These are phyloP conservation scores for Strigops habroptila DNA, from an alignment of 2,113 vertebrate genomes.

Conservation along the genomic window DNA sequence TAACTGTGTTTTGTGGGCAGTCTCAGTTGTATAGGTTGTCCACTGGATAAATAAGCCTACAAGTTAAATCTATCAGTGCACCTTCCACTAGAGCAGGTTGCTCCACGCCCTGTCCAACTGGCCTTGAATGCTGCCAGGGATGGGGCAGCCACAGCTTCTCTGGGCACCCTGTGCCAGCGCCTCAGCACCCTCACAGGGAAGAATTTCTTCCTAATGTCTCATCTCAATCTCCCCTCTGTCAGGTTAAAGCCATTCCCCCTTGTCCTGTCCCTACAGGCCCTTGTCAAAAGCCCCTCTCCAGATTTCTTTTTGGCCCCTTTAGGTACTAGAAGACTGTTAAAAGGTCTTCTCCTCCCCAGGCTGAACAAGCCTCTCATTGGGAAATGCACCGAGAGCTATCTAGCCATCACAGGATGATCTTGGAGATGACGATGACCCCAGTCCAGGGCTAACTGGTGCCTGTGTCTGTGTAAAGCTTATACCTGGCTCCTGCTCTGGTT, in stretches of 20 bases:
- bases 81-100: accelerated
- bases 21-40: not conserved
- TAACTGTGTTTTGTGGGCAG: not conserved
- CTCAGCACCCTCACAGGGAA: no score
- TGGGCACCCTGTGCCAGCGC: not conserved
- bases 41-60: not conserved
- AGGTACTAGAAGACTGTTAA: not conserved
- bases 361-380: not conserved
- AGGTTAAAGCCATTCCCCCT: not conserved
- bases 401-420: not conserved
- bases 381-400: not conserved
- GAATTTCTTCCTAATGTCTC: not conserved
- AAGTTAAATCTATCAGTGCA: not conserved
- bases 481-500: not conserved
- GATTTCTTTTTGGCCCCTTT: not conserved
- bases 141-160: not conserved
- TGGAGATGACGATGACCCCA: not conserved
- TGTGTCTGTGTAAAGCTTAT: not conserved
- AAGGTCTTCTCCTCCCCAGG: not conserved
- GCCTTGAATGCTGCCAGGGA: not conserved
- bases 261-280: not conserved
- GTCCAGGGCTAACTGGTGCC: not conserved
- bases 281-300: not conserved
- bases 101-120: not conserved
- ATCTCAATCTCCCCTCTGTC: accelerated